Conservation (phyloP, 1,140 invertebrate genomes). For the Drosophila melanica region DNA sequence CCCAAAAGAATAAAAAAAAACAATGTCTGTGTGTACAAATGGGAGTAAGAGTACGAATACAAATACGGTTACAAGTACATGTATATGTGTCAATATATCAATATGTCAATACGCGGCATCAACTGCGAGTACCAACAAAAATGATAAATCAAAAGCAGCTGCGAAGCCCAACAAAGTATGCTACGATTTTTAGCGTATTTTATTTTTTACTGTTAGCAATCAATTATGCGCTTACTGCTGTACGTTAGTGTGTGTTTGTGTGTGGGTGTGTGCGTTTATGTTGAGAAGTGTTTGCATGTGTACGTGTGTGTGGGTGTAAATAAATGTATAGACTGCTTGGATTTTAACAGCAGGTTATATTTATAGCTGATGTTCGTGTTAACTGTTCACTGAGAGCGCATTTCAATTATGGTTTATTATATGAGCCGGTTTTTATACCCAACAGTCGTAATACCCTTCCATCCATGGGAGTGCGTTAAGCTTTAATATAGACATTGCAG, state of each 20-base stretch:
- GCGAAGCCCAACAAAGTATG: slow-evolving; percentile 78
- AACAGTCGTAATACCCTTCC: neutral
- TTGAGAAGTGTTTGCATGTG: slow-evolving; percentile 3
- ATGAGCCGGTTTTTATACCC: slow-evolving; percentile 7
- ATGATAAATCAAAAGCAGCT: slow-evolving; percentile 41
- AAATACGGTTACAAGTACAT: slow-evolving; percentile 4
- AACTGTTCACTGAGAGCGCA: slow-evolving; percentile 17
- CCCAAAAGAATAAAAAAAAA: neutral
- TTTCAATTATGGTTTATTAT: slow-evolving; percentile 41
- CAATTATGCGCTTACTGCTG: slow-evolving; percentile 50
- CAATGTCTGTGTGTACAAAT: slow-evolving; percentile 14
- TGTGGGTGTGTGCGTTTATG: slow-evolving; percentile 19
- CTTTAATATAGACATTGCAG: neutral
- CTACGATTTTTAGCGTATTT: slow-evolving; percentile 44
- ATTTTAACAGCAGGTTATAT: slow-evolving; percentile 51
- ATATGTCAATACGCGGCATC: slow-evolving; percentile 30
- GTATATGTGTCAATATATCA: slow-evolving; percentile 12
- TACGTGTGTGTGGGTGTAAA: slow-evolving; percentile 18
- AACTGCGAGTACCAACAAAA: slow-evolving; percentile 28
- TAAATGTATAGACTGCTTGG: slow-evolving; percentile 32
- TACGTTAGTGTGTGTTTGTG: slow-evolving; percentile 19
- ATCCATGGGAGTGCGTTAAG: neutral
- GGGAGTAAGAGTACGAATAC: slow-evolving; percentile 4
- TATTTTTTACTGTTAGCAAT: slow-evolving; percentile 36
- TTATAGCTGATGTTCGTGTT: slow-evolving; percentile 48